Evolutionary conservation across 1,140 invertebrate genomes (phyloP), one percentile per base, ranked within the genome.

Genomic region (Trachymyrmex septentrionalis): DNA sequence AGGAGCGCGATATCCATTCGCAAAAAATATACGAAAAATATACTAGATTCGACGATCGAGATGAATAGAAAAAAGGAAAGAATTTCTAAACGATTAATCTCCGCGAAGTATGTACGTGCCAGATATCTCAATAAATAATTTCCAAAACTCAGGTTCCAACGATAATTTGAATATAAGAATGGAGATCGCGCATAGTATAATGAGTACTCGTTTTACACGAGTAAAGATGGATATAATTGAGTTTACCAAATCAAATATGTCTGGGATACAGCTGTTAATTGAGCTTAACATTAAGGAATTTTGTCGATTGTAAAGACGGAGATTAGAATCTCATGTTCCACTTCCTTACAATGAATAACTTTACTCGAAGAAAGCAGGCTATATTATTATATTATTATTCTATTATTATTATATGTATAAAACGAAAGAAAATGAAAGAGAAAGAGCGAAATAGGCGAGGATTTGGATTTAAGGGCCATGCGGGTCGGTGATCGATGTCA

Each of bases 401-500:
- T 75, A 73, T 44, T 44, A 82, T 80, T 78, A 82, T 59, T 84
- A 50, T 84, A 84, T 66, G 44, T 85, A 86, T 57, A 57, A 38
- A 57, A 59, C 21, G 64, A 48, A n/a, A 21, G 24, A 61, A 67
- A 69, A 16, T 14, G 27, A 61, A 21, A 78, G 27, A 53, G 24
- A 72, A 16, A 73, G 57, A 84, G 63, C 44, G 78, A 72, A 57
- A 57, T 50, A 24, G 30, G 55, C 64, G 64, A 59, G 66, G n/a
- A n/a, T 63, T 67, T 48, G n/a, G 50, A 53, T 88, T 91, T 86
- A 59, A 91, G 91, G 92, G 92, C 92, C 92, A 91, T 92, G 89
- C 64, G 71, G 89, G 89, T 92, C 87, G 89, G 92, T 93, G 88
- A 92, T 92, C 87, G 88, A 90, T 91, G 86, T 87, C 85, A 91